phyloP scores from a whole-genome alignment of 2,888 invertebrate species.

The Desoria tigrina region DNA sequence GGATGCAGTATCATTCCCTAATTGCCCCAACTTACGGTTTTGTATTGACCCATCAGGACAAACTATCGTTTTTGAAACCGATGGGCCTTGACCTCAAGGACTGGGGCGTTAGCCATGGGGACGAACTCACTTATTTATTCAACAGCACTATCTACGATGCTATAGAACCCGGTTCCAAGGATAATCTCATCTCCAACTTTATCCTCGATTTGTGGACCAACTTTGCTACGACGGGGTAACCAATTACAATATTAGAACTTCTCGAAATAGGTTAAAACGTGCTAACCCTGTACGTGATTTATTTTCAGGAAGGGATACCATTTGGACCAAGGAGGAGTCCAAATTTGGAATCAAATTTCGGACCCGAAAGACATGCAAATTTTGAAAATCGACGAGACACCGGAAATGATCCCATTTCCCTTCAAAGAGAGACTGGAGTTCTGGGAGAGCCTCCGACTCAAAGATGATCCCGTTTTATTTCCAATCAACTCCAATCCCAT shows the following conservation, averaged over 20 bases:
- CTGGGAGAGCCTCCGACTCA: slow-evolving; percentile 11
- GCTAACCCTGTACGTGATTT: neutral
- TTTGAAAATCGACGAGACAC: slow-evolving; percentile 6
- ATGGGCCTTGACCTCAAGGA: slow-evolving; percentile 13
- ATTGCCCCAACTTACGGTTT: slow-evolving; percentile 26
- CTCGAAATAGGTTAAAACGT: neutral
- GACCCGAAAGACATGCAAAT: slow-evolving; percentile 11
- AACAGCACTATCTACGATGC: slow-evolving; percentile 9
- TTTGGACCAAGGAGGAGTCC: neutral
- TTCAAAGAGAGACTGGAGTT: slow-evolving; percentile 15
- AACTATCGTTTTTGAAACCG: neutral
- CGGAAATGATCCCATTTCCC: slow-evolving; percentile 15
- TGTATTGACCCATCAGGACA: slow-evolving; percentile 14
- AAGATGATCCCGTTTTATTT: slow-evolving; percentile 6
- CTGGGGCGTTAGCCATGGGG: slow-evolving; percentile 15
- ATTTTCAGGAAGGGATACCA: slow-evolving; percentile 6
- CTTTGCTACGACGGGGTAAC: slow-evolving; percentile 15
- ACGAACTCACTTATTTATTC: slow-evolving; percentile 9
- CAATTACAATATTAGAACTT: neutral
- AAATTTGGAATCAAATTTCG: slow-evolving; percentile 16
- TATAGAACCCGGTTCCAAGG: neutral
- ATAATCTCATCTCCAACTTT: slow-evolving; percentile 2
- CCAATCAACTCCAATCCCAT: no score
- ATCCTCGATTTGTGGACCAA: slow-evolving; percentile 10
- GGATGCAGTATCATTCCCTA: slow-evolving; percentile 22